Evolutionary conservation across 2,797 vertebrate species (phyloP).

Genomic region (Sciurus vulgaris): DNA sequence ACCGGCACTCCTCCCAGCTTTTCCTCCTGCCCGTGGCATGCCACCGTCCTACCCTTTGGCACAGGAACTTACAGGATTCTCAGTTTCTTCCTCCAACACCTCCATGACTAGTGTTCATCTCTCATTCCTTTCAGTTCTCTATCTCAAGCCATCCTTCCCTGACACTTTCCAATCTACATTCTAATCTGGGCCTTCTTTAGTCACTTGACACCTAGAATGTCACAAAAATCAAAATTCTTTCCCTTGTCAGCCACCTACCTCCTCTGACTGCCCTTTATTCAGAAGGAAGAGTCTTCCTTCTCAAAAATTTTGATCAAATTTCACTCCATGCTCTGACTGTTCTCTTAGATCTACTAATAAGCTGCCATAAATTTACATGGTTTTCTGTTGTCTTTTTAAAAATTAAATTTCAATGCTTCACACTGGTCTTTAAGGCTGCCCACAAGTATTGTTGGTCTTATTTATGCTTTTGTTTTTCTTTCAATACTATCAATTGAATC

Average conservation of each 20-base stretch:
- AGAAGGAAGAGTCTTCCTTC: slow-evolving; percentile 23
- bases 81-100: neutral
- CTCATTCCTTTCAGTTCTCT: neutral
- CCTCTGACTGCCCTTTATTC: slow-evolving; percentile 39
- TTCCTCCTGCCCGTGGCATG: neutral
- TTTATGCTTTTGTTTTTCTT: slow-evolving; percentile 65
- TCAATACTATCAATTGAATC: too few species aligned
- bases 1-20: slow-evolving; percentile 12
- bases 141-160: slow-evolving; percentile 22
- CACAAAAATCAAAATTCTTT: slow-evolving; percentile 33
- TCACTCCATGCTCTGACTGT: neutral
- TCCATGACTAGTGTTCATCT: neutral
- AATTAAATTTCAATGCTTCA: slow-evolving; percentile 65
- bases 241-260: neutral
- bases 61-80: neutral
- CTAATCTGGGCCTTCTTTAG: slow-evolving; percentile 42
- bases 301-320: slow-evolving; percentile 63
- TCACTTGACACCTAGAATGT: slow-evolving; percentile 71
- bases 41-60: neutral
- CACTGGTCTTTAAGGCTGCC: neutral
- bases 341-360: slow-evolving; percentile 60
- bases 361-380: slow-evolving; percentile 16
- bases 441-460: slow-evolving; percentile 40
- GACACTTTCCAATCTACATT: neutral
- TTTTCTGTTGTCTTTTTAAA: slow-evolving; percentile 55